Evolutionary conservation across 2,113 vertebrate species (phyloP).

Genomic region (Caranx ignobilis): DNA sequence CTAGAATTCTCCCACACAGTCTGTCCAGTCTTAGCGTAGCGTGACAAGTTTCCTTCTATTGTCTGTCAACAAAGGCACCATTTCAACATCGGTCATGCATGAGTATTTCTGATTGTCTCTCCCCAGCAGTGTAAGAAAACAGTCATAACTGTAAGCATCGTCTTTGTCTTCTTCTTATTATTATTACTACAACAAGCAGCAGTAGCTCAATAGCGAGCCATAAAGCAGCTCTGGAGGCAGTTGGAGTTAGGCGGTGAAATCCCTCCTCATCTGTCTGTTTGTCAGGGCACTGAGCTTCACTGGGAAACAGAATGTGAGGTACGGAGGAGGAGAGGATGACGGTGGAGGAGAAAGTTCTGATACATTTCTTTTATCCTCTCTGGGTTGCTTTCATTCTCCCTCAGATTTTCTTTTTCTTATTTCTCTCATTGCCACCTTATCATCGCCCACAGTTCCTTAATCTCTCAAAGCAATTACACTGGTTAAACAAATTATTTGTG

Average conservation of each 20-base stretch:
- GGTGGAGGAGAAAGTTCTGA: too few species aligned
- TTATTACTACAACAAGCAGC: background rate
- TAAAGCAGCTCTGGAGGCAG: background rate
- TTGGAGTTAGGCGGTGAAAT: background rate
- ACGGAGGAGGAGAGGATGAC: constrained; percentile 25
- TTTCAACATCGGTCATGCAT: too few species aligned
- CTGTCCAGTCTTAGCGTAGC: constrained; percentile 32
- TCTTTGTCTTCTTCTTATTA: too few species aligned
- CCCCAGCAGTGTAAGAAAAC: background rate
- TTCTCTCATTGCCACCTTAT: constrained; percentile 6
- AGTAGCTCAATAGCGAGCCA: background rate
- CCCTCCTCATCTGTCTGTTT: background rate
- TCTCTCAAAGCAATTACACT: constrained; percentile 25
- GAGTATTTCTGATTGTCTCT: background rate
- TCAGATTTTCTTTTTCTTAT: too few species aligned
- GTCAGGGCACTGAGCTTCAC: constrained; percentile 26
- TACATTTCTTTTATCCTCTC: too few species aligned
- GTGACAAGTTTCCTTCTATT: background rate
- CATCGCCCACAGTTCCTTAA: background rate
- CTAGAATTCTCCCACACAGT: background rate
- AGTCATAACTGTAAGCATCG: background rate
- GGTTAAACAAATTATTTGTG: constrained; percentile 1
- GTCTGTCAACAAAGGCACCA: background rate
- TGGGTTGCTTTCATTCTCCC: too few species aligned
- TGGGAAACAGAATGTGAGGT: constrained; percentile 45